A percentile compares a stretch with the other conserved stretches of the same genome.
Evolutionary conservation across 1,140 invertebrate genomes (phyloP).

Genomic region (Acromyrmex charruanus): DNA sequence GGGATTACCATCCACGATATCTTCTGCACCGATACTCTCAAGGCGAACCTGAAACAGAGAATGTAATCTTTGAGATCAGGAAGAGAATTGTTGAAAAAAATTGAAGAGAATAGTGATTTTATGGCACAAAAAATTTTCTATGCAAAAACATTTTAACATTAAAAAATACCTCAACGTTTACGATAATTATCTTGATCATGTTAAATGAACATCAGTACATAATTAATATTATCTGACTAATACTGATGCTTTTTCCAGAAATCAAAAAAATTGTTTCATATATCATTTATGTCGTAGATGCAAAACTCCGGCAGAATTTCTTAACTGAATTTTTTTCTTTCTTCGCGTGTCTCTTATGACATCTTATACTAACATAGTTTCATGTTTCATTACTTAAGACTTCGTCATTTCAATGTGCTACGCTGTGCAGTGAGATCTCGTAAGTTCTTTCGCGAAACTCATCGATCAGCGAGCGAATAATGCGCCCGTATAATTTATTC

Average conservation of each 20-base stretch:
- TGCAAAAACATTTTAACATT: background rate
- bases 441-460: conserved; percentile 20
- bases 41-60: conserved; percentile 91
- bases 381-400: conserved; percentile 24
- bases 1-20: conserved; percentile 99
- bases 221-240: background rate
- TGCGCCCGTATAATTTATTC: conserved; percentile 56
- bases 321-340: background rate
- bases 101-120: background rate
- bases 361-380: background rate
- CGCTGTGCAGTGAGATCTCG: background rate
- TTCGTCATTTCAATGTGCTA: conserved; percentile 9
- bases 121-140: background rate
- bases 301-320: background rate
- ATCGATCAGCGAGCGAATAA: conserved; percentile 61
- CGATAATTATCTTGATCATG: background rate
- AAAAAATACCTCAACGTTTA: background rate
- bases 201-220: background rate
- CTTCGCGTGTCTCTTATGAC: background rate
- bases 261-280: background rate
- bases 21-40: conserved; percentile 99
- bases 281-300: background rate
- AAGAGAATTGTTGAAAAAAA: background rate
- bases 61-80: background rate
- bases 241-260: background rate